A percentile compares a stretch with the other conserved stretches of the same genome.
Evolutionary conservation across 1,140 invertebrate genomes (phyloP).

Genomic region (Propsilocerus akamusi): DNA sequence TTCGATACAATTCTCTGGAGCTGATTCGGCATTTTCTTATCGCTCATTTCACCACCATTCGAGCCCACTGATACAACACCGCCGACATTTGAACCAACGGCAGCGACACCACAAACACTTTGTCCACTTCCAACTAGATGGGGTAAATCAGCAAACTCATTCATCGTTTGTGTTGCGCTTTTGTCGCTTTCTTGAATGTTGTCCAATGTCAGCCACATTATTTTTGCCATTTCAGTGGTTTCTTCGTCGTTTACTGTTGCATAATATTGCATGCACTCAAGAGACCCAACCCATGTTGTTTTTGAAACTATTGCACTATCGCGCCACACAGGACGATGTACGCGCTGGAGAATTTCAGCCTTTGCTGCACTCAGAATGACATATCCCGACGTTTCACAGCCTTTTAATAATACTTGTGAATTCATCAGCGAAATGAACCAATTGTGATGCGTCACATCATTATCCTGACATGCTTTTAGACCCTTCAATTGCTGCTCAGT

Average conservation of each 20-base stretch:
- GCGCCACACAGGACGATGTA: constrained; percentile 84
- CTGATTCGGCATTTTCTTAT: constrained; percentile 30
- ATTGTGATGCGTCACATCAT: constrained; percentile 77
- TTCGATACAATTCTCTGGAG: constrained; percentile 90
- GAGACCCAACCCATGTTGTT: constrained; percentile 83
- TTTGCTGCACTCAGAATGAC: constrained; percentile 92
- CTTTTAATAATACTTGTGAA: constrained; percentile 88
- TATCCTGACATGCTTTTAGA: constrained; percentile 64
- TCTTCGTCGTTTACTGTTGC: constrained; percentile 85
- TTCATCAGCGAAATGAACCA: constrained; percentile 82
- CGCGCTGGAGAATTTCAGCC: constrained; percentile 77
- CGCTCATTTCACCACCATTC: constrained; percentile 28
- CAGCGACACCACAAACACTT: constrained; percentile 89
- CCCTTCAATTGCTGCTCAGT: constrained; percentile 66
- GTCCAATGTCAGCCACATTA: constrained; percentile 88
- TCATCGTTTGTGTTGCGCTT: constrained; percentile 56
- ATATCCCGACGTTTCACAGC: constrained; percentile 90
- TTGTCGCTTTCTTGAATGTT: constrained; percentile 78
- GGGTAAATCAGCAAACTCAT: constrained; percentile 61
- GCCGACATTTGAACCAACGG: constrained; percentile 41
- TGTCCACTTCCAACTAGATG: constrained; percentile 86
- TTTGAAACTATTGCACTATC: constrained; percentile 77
- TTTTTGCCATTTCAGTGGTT: constrained; percentile 19
- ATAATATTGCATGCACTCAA: constrained; percentile 99
- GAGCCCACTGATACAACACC: constrained; percentile 49